Evolutionary conservation across 2,113 vertebrate species (phyloP).

Genomic region (Hippopotamus amphibius): DNA sequence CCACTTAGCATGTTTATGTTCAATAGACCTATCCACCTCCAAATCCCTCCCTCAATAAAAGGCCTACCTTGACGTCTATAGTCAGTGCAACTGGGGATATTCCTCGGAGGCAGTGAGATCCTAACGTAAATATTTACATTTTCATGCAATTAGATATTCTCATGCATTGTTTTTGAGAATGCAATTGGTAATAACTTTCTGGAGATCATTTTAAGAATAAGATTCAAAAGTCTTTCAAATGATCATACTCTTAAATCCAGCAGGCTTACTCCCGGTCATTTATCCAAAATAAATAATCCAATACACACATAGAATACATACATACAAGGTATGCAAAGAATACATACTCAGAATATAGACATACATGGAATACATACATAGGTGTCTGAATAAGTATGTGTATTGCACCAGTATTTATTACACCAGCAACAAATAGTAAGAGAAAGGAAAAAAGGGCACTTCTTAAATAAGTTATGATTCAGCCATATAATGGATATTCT

Average conservation of each 20-base stretch:
- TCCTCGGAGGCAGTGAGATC: neutral
- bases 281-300: conserved; percentile 11
- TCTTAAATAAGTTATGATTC: neutral
- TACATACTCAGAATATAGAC: neutral
- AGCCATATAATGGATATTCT: neutral
- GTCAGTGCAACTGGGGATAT: neutral
- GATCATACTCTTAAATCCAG: neutral
- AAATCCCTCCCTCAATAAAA: neutral
- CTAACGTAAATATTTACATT: neutral
- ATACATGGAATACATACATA: neutral
- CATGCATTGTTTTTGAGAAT: neutral
- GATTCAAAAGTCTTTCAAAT: conserved; percentile 18
- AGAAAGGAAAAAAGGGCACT: neutral
- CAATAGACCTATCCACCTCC: neutral
- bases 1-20: neutral
- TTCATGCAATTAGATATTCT: neutral
- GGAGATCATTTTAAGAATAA: conserved; percentile 13
- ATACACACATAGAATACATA: neutral
- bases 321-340: neutral
- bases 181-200: neutral
- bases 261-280: neutral
- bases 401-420: neutral
- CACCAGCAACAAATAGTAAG: neutral
- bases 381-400: neutral
- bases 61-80: neutral